Evolutionary conservation across 2,113 vertebrate genomes (phyloP), one percentile per base, ranked within the genome.

Genomic region (Pungitius pungitius): DNA sequence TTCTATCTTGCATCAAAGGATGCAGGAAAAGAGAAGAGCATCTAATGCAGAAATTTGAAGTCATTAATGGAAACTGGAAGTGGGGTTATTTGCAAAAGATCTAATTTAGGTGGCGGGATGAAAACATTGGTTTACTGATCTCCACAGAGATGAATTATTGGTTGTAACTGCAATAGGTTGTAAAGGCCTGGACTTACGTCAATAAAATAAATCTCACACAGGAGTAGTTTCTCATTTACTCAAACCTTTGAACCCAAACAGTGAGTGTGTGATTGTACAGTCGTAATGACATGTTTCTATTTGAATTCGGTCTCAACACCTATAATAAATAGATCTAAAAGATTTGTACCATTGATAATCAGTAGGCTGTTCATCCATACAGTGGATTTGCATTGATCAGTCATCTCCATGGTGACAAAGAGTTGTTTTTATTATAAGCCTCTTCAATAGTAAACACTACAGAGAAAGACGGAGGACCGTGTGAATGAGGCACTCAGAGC

Each of bases 31-130:
- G 43, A 71, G 67, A 12, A 24, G 3, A 33, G 43, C 24, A 74
- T 39, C 33, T 51, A 2, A 37, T 54, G n/a, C 6, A 9, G 2
- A 11, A 14, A 68, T 1, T 47, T 18, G 2, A 27, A 3, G 33
- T 35, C 3, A 69, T 27, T 35, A 35, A 26, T 0, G 0, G 6
- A 68, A 80, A 75, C n/a, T n/a, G 55, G 70, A 85, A 87, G 52
- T 69, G 2, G 37, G 35, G 45, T 40, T 39, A 22, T 64, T 70
- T 27, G 39, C 4, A 17, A 0, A 52, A 52, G n/a, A 22, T 51
- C 3, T 11, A 15, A 33, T 56, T 49, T 42, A 6, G 17, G 4
- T 47, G 10, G 20, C 20, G 60, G 18, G 26, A 8, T 22, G 2
- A 33, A 70, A 70, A 40, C 33, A 56, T 26, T 15, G 15, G 9